Evolutionary conservation across 2,888 invertebrate genomes (phyloP), one percentile per base, ranked within the genome.

Genomic region (Ophion obscuratus): DNA sequence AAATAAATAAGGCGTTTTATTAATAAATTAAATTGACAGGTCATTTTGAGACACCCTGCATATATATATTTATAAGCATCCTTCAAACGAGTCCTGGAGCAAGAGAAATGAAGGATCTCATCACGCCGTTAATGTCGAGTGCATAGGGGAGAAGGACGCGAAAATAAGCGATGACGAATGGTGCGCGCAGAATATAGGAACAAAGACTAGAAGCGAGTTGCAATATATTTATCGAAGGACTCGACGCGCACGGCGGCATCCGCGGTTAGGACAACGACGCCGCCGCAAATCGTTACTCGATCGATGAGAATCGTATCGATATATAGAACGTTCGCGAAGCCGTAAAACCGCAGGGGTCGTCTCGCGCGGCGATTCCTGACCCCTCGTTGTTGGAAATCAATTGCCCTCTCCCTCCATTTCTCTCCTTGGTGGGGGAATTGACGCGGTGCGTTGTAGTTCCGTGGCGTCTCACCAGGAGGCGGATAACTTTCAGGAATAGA

Each of bases 141-240:
- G 31, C 77, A 47, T 71, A 83, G 73, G 71, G 57, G 2, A 14
- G 47, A 81, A 83, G 83, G 68, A 24, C 17, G 57, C 68, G 11
- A 44, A 70, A 82, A 53, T 61, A 57, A 47, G 57, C 53, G 53
- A 44, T 5, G 20, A 53, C 47, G 71, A 44, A 24, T 36, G 61
- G 27, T 73, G 78, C 71, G 78, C 71, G 62, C 80, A 83, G 83
- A 64, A 68, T 80, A 83, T 83, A 81, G 81, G 81, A 86, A 86
- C 64, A 86, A 83, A 83, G 86, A 73, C 86, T 83, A 81, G 86
- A 78, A 86, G 83, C 80, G 36, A 75, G 81, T 77, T 85, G 78
- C 81, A 78, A 47, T 11, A 47, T 47, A 47, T 47, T 73, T 66
- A 78, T 85, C 77, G 64, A n/a, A 59, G 57, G 14, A 57, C 27